A percentile compares a stretch with the other conserved stretches of the same genome.
These are phyloP conservation scores for Yponomeuta plumbellus DNA, from an alignment of 2,888 invertebrate genomes.

Conservation along the genomic window DNA sequence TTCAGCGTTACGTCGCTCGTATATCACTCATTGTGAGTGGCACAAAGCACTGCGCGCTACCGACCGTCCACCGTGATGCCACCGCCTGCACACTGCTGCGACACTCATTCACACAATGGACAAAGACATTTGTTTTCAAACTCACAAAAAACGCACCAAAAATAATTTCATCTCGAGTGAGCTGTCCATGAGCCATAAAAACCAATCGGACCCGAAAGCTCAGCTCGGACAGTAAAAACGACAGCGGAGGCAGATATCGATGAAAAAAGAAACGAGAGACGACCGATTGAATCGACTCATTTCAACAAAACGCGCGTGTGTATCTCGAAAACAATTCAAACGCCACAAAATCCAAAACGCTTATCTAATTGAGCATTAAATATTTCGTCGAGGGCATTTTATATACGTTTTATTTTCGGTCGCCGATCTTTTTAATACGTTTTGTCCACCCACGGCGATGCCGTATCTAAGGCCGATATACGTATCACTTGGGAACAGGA, in stretches of 20 bases:
- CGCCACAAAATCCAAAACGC: constrained; percentile 70
- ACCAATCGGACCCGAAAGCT: constrained; percentile 34
- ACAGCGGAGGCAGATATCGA: constrained; percentile 19
- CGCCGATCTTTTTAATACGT: constrained; percentile 64
- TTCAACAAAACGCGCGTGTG: constrained; percentile 22
- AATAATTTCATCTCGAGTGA: constrained; percentile 63
- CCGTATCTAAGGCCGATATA: constrained; percentile 59
- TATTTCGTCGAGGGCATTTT: constrained; percentile 73
- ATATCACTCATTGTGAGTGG: constrained; percentile 74
- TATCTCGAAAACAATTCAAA: constrained; percentile 66
- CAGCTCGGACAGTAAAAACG: constrained; percentile 41
- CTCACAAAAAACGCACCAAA: constrained; percentile 56
- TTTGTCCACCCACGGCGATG: constrained; percentile 72
- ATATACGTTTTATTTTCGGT: constrained; percentile 69
- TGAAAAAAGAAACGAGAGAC: constrained; percentile 3
- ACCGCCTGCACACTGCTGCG: constrained; percentile 21
- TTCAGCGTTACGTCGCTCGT: constrained; percentile 70
- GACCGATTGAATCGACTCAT: constrained; percentile 28
- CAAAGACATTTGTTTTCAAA: constrained; percentile 72
- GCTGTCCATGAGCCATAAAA: constrained; percentile 57
- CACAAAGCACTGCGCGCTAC: constrained; percentile 63
- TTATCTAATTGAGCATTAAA: constrained; percentile 76
- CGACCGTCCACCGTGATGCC: constrained; percentile 49
- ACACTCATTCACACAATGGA: constrained; percentile 60
- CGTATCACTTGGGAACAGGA: constrained; percentile 68